Percentiles rank a stretch among this genome's conserved stretches.
Evolutionary conservation across 2,113 vertebrate species (phyloP).

Genomic region (Daubentonia madagascariensis): DNA sequence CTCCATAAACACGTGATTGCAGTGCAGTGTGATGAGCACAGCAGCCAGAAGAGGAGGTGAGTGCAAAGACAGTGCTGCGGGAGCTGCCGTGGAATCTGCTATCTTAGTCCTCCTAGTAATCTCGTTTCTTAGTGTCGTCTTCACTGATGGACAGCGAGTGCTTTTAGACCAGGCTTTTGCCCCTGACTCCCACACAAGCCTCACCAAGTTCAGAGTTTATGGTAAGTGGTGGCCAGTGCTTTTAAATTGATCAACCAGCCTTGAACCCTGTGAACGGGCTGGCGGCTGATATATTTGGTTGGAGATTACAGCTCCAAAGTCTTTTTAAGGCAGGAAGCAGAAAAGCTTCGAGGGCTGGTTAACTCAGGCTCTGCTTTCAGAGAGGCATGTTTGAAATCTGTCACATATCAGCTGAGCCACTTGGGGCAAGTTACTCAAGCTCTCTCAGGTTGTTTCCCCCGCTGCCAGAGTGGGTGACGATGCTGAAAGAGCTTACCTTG

Average conservation of each 20-base stretch:
- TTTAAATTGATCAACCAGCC: not conserved
- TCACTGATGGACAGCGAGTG: not conserved
- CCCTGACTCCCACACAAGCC: not conserved
- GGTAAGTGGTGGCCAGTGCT: not conserved
- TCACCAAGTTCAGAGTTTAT: not conserved
- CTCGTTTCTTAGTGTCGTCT: not conserved
- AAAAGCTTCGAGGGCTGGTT: not conserved
- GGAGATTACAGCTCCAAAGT: not conserved
- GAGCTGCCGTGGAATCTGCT: rapidly evolving
- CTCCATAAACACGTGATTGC: not conserved
- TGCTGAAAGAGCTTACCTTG: not conserved
- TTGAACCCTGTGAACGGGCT: not conserved
- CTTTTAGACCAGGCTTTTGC: not conserved
- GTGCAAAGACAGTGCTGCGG: not conserved
- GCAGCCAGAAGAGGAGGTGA: not conserved
- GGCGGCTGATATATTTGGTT: not conserved
- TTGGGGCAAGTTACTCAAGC: not conserved
- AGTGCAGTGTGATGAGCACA: too few species aligned
- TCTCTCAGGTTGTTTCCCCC: not conserved
- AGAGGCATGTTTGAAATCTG: not conserved
- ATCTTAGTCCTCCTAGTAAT: not conserved
- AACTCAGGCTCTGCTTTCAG: not conserved
- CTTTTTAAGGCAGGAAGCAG: not conserved
- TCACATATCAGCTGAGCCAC: not conserved
- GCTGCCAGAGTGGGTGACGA: not conserved